Percentiles rank a stretch among this genome's conserved stretches.
Conservation (phyloP, 2,888 invertebrate genomes). For the Meghimatium bilineatum region DNA sequence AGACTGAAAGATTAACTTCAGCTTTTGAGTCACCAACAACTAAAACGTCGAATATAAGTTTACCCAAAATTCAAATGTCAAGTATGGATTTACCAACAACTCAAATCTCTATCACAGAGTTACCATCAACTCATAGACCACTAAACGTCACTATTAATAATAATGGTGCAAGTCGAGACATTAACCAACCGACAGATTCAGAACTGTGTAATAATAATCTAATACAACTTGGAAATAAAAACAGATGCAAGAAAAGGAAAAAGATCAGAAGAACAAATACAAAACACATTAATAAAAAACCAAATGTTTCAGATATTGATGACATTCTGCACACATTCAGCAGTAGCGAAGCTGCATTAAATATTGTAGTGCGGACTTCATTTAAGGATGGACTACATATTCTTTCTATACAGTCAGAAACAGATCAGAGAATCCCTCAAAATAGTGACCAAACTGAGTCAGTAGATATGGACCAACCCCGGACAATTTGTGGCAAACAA, state of each 20-base stretch:
- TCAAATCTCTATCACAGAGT: background rate
- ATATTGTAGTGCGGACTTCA: background rate
- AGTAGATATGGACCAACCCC: background rate
- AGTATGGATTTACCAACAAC: background rate
- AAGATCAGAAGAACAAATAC: background rate
- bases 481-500: background rate
- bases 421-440: background rate
- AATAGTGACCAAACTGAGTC: background rate
- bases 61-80: background rate
- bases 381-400: background rate
- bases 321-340: background rate
- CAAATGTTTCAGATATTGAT: background rate
- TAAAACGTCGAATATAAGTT: background rate
- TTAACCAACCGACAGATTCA: background rate
- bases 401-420: background rate
- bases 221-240: too few species aligned
- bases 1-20: background rate
- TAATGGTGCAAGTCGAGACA: background rate
- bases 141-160: background rate
- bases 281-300: background rate
- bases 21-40: background rate
- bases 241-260: background rate
- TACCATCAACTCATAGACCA: background rate
- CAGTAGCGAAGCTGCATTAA: background rate
- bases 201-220: background rate